Evolutionary conservation across 2,888 invertebrate species (phyloP), one percentile per base, ranked within the genome.

Genomic region (Apamea sordens): DNA sequence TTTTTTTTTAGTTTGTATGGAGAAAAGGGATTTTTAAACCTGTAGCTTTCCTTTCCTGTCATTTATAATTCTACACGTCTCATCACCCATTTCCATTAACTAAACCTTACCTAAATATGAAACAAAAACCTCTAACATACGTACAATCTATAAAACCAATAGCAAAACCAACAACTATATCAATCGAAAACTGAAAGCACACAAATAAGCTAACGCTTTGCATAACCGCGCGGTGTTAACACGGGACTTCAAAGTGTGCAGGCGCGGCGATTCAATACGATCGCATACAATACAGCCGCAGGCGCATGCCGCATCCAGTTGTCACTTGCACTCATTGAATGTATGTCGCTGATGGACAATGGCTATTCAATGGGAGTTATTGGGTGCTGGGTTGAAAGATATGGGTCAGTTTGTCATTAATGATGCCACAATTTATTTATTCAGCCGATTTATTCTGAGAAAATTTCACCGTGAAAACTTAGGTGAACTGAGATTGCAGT

Each of bases 331-430:
- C 92, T 92, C 92, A 91, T 94, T 94, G 94, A 94, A 94, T 94
- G 87, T 92, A 92, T 94, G 92, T 93, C 91, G 89, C 92, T 95
- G 95, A 95, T 93, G 94, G 95, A 95, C 95, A 95, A 95, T 95
- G 94, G 91, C 91, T 88, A 88, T 90, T 72, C 71, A 41, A 63
- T 76, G 56, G 76, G 68, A 87, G 76, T 84, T 87, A 85, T 87
- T 85, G 68, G 85, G 85, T 84, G 80, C 15, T 72, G 47, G 71
- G 18, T 28, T 74, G 85, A 76, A 79, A 76, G 78, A 85, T 76
- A 85, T 87, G 81, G 85, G 85, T 85, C 85, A 86, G 72, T 65
- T 80, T 28, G 77, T 67, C 24, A 50, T 65, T 67, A n/a, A 72
- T 41, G 28, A 36, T 59, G n/a, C 21, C 15, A 4, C 10, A 50